Conservation (phyloP, 2,797 vertebrate genomes). For the Lophius americanus region DNA sequence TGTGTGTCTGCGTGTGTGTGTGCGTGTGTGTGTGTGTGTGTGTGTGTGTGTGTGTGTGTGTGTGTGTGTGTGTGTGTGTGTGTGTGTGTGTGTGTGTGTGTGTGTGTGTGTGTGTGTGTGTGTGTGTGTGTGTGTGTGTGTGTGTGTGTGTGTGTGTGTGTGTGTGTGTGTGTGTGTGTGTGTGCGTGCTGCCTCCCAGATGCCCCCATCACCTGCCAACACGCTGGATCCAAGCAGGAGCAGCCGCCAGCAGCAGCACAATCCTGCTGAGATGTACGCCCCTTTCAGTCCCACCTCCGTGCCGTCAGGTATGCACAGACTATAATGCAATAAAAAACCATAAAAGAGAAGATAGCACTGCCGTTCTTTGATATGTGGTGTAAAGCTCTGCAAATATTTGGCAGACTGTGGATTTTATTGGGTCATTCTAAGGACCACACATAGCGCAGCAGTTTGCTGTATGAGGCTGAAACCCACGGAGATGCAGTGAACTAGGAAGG, state of each 20-base stretch:
- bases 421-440: constrained; percentile 22
- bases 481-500: neutral
- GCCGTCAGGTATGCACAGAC: constrained; percentile 88
- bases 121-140: no score
- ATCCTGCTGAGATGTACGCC: constrained; percentile 90
- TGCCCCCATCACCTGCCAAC: constrained; percentile 98
- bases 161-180: constrained; percentile 18
- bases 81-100: constrained; percentile 32
- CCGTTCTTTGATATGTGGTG: constrained; percentile 27
- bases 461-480: constrained; percentile 6
- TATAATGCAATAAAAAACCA: constrained; percentile 11
- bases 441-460: neutral
- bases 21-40: constrained; percentile 36
- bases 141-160: constrained; percentile 42
- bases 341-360: constrained; percentile 14
- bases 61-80: constrained; percentile 17
- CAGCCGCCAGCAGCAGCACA: constrained; percentile 84
- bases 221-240: constrained; percentile 93
- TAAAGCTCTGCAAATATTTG: constrained; percentile 15
- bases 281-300: constrained; percentile 94
- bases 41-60: constrained; percentile 2
- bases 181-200: constrained; percentile 78
- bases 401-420: constrained; percentile 26
- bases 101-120: constrained; percentile 12
- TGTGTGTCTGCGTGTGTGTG: constrained; percentile 17